Evolutionary conservation across 2,797 vertebrate genomes (phyloP).

Genomic region (Brachyrhaphis roseni): DNA sequence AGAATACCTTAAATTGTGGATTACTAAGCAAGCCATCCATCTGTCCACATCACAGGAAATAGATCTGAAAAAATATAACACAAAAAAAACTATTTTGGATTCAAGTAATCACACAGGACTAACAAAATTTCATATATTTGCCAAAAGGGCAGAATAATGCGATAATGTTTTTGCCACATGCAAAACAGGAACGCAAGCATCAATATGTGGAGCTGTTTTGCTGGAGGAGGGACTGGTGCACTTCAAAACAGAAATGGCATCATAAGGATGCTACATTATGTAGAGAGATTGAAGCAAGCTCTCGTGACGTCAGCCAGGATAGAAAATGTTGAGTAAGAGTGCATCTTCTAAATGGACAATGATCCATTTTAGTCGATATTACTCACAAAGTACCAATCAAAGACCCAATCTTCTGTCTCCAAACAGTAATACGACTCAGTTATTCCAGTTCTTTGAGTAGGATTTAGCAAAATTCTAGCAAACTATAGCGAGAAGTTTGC

Average conservation of each 20-base stretch:
- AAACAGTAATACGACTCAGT: not conserved
- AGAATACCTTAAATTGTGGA: not conserved
- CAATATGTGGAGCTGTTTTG: not conserved
- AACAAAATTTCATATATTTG: not conserved
- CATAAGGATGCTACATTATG: not conserved
- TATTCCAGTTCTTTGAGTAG: not conserved
- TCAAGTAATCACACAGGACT: not conserved
- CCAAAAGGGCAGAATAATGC: not conserved
- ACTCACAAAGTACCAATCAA: not conserved
- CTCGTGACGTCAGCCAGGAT: not conserved
- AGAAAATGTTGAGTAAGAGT: not conserved
- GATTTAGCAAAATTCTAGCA: not conserved
- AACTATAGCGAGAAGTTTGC: not conserved
- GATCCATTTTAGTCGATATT: not conserved
- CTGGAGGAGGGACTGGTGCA: not conserved
- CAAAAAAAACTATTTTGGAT: not conserved
- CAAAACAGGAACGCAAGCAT: not conserved
- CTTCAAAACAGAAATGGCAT: not conserved
- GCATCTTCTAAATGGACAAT: not conserved
- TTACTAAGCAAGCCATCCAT: not conserved
- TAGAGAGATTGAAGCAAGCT: not conserved
- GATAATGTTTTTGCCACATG: not conserved
- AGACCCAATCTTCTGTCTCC: not conserved
- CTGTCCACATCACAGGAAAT: not conserved
- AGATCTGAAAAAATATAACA: not conserved